A percentile compares a stretch with the other conserved stretches of the same genome.
Evolutionary conservation across 2,888 invertebrate genomes (phyloP).

Genomic region (Diarsia rubi): DNA sequence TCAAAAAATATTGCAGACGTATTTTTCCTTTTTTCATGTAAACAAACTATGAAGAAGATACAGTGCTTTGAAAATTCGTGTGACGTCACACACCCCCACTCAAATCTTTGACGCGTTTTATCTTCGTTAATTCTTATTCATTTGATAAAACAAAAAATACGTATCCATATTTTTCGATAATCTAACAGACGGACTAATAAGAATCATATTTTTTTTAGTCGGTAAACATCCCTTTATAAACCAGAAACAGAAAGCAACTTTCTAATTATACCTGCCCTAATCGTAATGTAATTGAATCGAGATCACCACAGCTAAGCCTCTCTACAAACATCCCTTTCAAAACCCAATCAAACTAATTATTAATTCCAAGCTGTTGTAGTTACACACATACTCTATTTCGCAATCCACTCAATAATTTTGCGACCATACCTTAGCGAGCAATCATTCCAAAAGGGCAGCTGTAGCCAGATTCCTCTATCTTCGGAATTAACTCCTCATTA

Average conservation of each 20-base stretch:
- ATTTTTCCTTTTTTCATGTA: no score
- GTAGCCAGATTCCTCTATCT: slow-evolving; percentile 57
- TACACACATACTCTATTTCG: slow-evolving; percentile 26
- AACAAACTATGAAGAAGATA: no score
- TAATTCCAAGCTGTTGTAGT: not conserved
- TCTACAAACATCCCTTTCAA: not conserved
- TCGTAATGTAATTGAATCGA: not conserved
- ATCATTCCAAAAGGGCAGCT: slow-evolving; percentile 59
- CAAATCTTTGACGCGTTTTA: no score
- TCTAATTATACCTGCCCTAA: not conserved
- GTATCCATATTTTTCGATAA: no score
- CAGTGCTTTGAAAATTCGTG: no score
- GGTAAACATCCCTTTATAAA: no score
- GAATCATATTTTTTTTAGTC: no score
- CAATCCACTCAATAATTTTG: slow-evolving; percentile 43
- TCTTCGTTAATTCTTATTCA: no score
- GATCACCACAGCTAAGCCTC: not conserved
- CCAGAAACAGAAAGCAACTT: not conserved
- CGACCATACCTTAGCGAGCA: slow-evolving; percentile 48
- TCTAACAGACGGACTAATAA: no score
- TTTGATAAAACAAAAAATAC: no score
- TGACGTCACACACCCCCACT: no score
- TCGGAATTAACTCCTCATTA: slow-evolving; percentile 69
- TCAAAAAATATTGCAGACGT: no score
- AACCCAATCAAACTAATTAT: not conserved